Conservation (phyloP, 2,888 invertebrate species). For the Polietes domitor region DNA sequence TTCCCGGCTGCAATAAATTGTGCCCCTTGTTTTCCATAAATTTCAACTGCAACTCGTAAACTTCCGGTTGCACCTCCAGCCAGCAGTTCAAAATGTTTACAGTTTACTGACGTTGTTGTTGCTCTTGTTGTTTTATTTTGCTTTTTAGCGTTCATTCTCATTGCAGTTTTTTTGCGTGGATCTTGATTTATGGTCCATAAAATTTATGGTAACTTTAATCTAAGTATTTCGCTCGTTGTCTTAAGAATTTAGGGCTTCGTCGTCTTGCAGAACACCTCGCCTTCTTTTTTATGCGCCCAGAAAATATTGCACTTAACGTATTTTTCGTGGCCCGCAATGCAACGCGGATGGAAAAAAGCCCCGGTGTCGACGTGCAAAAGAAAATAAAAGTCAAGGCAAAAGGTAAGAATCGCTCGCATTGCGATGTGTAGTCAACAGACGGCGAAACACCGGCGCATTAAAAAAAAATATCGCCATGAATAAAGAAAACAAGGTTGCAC, state of each 20-base stretch:
- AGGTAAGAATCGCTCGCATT: constrained; percentile 25
- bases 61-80: constrained; percentile 39
- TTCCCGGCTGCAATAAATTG: neutral
- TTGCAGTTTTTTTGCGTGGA: constrained; percentile 50
- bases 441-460: neutral
- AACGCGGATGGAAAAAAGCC: constrained; percentile 4
- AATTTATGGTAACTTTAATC: constrained; percentile 75
- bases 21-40: constrained; percentile 44
- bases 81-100: constrained; percentile 43
- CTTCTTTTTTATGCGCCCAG: neutral
- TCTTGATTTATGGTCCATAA: constrained; percentile 72
- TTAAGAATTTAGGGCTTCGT: constrained; percentile 65
- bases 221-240: constrained; percentile 70
- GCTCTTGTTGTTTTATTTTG: constrained; percentile 38
- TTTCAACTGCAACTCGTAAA: constrained; percentile 53
- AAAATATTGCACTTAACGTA: constrained; percentile 48
- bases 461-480: neutral
- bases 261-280: neutral
- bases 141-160: constrained; percentile 22
- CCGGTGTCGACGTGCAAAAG: constrained; percentile 16
- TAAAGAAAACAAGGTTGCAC: constrained; percentile 31
- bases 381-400: constrained; percentile 56
- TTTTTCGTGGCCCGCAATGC: constrained; percentile 62
- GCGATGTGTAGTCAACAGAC: constrained; percentile 13
- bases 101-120: constrained; percentile 22